Evolutionary conservation across 2,888 invertebrate genomes (phyloP).

Genomic region (Habrosyne pyritoides): DNA sequence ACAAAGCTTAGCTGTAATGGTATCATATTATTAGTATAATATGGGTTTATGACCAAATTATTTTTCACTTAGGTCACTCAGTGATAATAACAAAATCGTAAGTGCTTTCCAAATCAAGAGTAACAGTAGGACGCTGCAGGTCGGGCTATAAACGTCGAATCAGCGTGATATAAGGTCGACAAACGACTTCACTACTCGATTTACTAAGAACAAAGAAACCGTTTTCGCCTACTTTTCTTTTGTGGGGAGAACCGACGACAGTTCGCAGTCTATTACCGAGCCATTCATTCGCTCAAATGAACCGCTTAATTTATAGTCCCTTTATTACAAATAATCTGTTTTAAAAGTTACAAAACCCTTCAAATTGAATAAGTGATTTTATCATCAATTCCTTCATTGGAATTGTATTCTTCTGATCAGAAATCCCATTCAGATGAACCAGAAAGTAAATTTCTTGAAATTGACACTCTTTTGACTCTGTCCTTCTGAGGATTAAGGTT

Average conservation of each 20-base stretch:
- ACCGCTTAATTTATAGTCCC: conserved; percentile 74
- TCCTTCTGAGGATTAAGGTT: too few relatives aligned
- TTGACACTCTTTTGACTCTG: too few relatives aligned
- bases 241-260: conserved; percentile 65
- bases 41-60: conserved; percentile 20
- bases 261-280: conserved; percentile 74
- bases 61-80: conserved; percentile 8
- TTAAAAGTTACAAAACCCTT: conserved; percentile 39
- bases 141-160: conserved; percentile 77
- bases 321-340: conserved; percentile 66
- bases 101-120: conserved; percentile 57
- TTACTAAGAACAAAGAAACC: conserved; percentile 79
- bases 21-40: too few relatives aligned
- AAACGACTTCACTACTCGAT: conserved; percentile 77
- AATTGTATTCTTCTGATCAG: not conserved
- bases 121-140: conserved; percentile 58
- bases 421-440: too few relatives aligned
- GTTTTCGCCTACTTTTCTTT: conserved; percentile 73
- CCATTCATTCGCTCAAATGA: conserved; percentile 79
- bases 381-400: not conserved
- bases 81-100: conserved; percentile 39
- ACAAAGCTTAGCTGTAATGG: too few relatives aligned
- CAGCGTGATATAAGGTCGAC: conserved; percentile 78
- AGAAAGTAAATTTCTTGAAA: too few relatives aligned
- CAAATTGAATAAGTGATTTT: conserved; percentile 9